phyloP scores from a whole-genome alignment of 2,888 invertebrate species.

The Dione juno region DNA sequence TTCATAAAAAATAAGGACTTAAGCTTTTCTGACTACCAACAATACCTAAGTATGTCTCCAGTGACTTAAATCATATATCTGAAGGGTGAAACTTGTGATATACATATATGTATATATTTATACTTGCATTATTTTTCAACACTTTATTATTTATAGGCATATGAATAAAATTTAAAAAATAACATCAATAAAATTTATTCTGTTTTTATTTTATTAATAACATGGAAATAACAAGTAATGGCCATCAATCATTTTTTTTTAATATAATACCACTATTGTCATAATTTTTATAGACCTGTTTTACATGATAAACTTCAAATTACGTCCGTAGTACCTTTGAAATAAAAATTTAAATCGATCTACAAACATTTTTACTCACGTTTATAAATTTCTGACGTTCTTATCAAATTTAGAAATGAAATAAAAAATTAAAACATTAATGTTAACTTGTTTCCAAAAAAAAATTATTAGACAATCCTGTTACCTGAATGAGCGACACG shows the following conservation, averaged over 20 bases:
- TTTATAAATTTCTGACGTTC: conserved; percentile 4
- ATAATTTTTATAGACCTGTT: not conserved
- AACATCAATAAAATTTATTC: not conserved
- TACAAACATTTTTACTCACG: conserved; percentile 10
- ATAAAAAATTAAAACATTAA: not conserved
- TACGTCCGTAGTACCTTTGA: conserved; percentile 15
- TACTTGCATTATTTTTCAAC: conserved; percentile 17
- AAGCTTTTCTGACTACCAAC: conserved; percentile 2
- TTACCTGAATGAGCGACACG: conserved; percentile 80
- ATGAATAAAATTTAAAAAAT: not conserved
- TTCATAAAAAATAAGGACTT: conserved; percentile 8
- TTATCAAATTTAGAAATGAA: not conserved
- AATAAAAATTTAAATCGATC: not conserved
- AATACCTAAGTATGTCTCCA: conserved; percentile 34
- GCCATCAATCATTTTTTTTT: not conserved
- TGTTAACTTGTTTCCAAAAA: conserved; percentile 20
- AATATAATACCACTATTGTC: not conserved
- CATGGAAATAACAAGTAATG: not conserved
- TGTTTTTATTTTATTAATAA: not conserved
- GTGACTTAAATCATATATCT: conserved; percentile 42
- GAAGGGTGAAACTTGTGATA: conserved; percentile 44
- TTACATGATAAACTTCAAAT: conserved; percentile 1
- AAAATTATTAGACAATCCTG: conserved; percentile 61
- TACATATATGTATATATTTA: conserved; percentile 29
- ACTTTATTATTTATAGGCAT: conserved; percentile 7